Evolutionary conservation across 2,113 vertebrate genomes (phyloP).

Genomic region (Anoura caudifer): DNA sequence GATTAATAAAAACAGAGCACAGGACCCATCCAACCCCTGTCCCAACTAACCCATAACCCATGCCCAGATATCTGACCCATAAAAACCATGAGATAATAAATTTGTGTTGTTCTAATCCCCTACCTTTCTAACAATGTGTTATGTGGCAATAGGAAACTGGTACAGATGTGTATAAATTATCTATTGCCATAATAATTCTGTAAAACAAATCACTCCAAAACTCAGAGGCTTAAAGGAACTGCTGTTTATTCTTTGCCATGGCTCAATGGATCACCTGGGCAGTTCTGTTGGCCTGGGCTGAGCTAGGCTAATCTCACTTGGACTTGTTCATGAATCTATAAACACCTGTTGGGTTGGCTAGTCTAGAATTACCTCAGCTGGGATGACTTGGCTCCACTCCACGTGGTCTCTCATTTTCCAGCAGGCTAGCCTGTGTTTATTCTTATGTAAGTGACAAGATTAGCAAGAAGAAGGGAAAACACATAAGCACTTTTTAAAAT

Average conservation of each 20-base stretch:
- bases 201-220: no score
- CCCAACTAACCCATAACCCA: not conserved
- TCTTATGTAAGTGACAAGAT: not conserved
- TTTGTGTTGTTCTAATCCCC: no score
- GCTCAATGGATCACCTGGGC: not conserved
- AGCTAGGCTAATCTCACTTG: not conserved
- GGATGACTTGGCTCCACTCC: not conserved
- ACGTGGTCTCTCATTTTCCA: not conserved
- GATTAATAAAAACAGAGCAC: not conserved
- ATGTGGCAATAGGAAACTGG: no score
- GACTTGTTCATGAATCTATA: not conserved
- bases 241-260: not conserved
- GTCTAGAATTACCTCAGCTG: not conserved
- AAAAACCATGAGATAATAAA: no score
- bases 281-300: not conserved
- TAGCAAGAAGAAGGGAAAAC: not conserved
- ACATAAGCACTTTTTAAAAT: not conserved
- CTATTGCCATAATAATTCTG: no score
- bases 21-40: not conserved
- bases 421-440: not conserved
- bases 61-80: no score
- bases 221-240: not conserved
- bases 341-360: not conserved
- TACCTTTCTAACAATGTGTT: no score
- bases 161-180: no score